Evolutionary conservation across 2,113 vertebrate species (phyloP).

Genomic region (Tragelaphus strepsiceros): DNA sequence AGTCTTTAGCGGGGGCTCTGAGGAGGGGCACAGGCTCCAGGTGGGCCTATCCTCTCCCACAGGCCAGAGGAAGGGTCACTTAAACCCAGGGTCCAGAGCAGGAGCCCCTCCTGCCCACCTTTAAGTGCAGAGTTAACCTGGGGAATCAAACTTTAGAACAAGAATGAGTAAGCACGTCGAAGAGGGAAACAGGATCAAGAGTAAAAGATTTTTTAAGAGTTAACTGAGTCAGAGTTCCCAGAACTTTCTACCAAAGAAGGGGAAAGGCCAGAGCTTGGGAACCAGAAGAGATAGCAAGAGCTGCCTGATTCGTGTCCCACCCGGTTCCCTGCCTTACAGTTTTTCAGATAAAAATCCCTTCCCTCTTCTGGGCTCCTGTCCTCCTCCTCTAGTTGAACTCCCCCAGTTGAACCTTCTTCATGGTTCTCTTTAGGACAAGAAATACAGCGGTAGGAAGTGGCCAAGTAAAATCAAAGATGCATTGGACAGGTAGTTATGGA

Average conservation of each 20-base stretch:
- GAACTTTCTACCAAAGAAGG: constrained; percentile 41
- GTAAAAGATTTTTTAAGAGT: not conserved
- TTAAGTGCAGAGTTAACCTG: not conserved
- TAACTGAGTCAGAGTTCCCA: constrained; percentile 48
- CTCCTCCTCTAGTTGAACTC: not conserved
- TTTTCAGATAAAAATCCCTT: not conserved
- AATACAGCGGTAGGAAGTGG: not conserved
- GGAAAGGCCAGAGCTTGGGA: not conserved
- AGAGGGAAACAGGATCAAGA: not conserved
- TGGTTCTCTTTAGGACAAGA: not conserved
- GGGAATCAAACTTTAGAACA: not conserved
- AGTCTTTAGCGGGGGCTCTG: not conserved
- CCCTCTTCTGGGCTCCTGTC: not conserved
- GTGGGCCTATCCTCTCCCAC: not conserved
- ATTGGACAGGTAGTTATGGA: not conserved
- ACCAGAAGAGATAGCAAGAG: not conserved
- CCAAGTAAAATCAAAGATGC: not conserved
- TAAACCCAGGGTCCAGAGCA: not conserved
- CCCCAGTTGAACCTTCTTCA: not conserved
- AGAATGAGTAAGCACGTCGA: not conserved
- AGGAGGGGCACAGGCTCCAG: not conserved
- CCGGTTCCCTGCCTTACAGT: not conserved
- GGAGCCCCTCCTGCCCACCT: not conserved
- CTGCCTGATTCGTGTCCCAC: not conserved
- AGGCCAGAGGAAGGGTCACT: not conserved